These are phyloP conservation scores for Microcebus lehilahytsara DNA, from an alignment of 2,113 vertebrate genomes.

Conservation along the genomic window DNA sequence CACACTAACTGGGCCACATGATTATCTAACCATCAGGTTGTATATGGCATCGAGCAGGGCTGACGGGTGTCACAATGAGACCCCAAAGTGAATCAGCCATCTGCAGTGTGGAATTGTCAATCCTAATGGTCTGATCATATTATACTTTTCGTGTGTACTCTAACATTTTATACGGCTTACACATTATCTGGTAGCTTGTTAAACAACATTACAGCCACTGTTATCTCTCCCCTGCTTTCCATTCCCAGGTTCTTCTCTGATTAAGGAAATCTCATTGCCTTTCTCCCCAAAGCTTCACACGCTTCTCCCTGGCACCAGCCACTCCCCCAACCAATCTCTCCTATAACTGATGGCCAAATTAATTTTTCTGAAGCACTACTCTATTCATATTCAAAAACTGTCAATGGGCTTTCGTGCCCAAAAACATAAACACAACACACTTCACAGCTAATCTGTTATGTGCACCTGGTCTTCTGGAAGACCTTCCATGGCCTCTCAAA, in stretches of 20 bases:
- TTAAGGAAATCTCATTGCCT: not conserved
- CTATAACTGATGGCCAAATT: not conserved
- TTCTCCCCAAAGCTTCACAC: not conserved
- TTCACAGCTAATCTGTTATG: not conserved
- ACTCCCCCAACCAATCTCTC: not conserved
- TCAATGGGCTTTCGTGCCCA: not conserved
- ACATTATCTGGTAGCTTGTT: conserved; percentile 17
- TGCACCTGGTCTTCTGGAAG: not conserved
- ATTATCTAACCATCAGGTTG: conserved; percentile 60
- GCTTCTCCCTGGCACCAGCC: not conserved
- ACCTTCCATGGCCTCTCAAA: not conserved
- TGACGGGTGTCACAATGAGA: conserved; percentile 1
- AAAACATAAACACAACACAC: not conserved
- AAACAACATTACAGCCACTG: not conserved
- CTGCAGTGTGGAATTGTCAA: conserved; percentile 48
- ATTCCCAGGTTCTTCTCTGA: not conserved
- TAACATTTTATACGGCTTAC: conserved; percentile 20
- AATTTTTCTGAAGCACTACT: not conserved
- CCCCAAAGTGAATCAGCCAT: conserved; percentile 60
- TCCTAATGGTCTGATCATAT: not conserved
- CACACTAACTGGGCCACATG: conserved; percentile 38
- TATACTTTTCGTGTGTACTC: not conserved
- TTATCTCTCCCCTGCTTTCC: not conserved
- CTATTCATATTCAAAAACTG: not conserved
- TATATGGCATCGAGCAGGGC: not conserved